Evolutionary conservation across 1,140 invertebrate genomes (phyloP), one percentile per base, ranked within the genome.

Genomic region (Littorina saxatilis): DNA sequence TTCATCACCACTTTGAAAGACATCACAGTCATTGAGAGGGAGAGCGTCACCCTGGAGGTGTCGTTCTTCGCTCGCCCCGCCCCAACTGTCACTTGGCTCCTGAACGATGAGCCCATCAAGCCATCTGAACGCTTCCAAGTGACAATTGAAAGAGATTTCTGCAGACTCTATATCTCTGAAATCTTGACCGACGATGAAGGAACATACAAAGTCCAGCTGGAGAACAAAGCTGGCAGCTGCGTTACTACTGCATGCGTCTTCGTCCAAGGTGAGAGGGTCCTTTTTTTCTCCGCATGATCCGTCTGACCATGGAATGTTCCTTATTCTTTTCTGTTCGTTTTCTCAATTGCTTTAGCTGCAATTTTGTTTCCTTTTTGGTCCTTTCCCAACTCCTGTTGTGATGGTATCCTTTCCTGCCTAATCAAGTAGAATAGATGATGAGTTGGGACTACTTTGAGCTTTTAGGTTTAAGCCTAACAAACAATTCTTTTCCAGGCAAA

Each of bases 51-150:
- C 35, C 75, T 90, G 11, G 83, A 79, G 27, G 86, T 98, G 61
- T 96, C 96, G 50, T 90, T 99, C 50, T 96, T 95, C 85, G 98
- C 98, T 74, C 97, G 97, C 91, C 98, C 99, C 82, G 94, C 96
- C 80, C 98, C 98, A 0, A 96, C 96, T 2, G 93, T 95, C 66
- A 94, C 94, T 89, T 96, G 98, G 98, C 97, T 95, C 93, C 98
- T 98, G 91, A 99, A 99, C 91, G 97, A 97, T 37, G 79, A 88
- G 43, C 82, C 83, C 47, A 76, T 91, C 11, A 80, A 83, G 55
- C 74, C 84, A 35, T 82, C 83, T 35, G 74, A 87, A 58, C 86
- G 88, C 29, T 87, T 87, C 72, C 63, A 83, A 27, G 83, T 90
- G 7, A 85, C 74, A 15, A 82, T 86, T 47, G 87, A 90, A 40